Conservation (phyloP, 2,888 invertebrate genomes). For the Lymantria dispar region DNA sequence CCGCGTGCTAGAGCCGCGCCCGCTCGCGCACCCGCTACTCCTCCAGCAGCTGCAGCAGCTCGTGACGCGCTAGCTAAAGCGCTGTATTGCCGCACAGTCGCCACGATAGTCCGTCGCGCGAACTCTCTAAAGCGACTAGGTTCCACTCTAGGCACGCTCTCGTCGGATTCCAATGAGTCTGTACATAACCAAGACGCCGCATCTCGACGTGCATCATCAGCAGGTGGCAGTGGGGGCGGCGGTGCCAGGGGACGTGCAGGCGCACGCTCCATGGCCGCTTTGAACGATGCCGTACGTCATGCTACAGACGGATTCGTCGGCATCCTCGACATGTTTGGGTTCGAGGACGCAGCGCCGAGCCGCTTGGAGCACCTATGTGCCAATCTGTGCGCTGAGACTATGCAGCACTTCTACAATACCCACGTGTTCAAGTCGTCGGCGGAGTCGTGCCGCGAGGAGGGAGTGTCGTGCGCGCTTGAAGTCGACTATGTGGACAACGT, state of each 20-base stretch:
- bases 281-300: constrained; percentile 95
- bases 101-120: constrained; percentile 95
- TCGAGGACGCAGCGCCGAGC: constrained; percentile 95
- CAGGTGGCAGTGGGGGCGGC: constrained; percentile 86
- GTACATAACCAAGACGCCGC: constrained; percentile 94
- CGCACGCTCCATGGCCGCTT: constrained; percentile 94
- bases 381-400: constrained; percentile 97
- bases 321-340: constrained; percentile 98
- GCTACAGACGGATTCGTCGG: constrained; percentile 98
- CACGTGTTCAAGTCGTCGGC: constrained; percentile 97
- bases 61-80: constrained; percentile 95
- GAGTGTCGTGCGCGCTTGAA: constrained; percentile 93
- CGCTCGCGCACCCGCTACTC: constrained; percentile 88
- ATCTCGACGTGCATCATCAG: constrained; percentile 92
- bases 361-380: constrained; percentile 97
- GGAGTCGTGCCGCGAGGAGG: constrained; percentile 96
- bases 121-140: constrained; percentile 94
- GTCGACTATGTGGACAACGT: constrained; percentile 97
- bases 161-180: constrained; percentile 95
- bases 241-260: constrained; percentile 82
- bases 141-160: constrained; percentile 91
- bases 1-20: constrained; percentile 84
- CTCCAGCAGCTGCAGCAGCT: constrained; percentile 93
- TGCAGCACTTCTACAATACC: constrained; percentile 99
- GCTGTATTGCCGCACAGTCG: constrained; percentile 96